These are phyloP conservation scores for Leucoptera coffeella DNA, from an alignment of 2,888 invertebrate genomes.

Conservation along the genomic window DNA sequence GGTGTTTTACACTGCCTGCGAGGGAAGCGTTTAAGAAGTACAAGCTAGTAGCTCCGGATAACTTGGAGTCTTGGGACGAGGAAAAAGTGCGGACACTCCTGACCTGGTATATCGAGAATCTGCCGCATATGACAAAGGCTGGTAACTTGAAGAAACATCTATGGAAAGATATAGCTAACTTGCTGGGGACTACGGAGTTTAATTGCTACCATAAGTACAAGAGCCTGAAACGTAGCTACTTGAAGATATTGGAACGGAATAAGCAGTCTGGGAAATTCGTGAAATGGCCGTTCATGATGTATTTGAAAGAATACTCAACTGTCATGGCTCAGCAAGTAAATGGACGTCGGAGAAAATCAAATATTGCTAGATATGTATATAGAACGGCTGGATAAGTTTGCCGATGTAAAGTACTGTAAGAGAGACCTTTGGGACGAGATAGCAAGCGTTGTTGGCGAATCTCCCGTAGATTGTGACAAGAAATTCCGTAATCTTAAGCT, in stretches of 20 bases:
- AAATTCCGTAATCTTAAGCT: slow-evolving; percentile 41
- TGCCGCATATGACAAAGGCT: slow-evolving; percentile 20
- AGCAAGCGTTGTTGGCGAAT: slow-evolving; percentile 19
- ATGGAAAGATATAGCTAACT: slow-evolving; percentile 34
- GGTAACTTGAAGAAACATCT: slow-evolving; percentile 30
- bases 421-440: slow-evolving; percentile 39
- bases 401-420: slow-evolving; percentile 27
- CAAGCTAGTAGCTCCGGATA: slow-evolving; percentile 18
- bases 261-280: slow-evolving; percentile 21
- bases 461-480: slow-evolving; percentile 23
- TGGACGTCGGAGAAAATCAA: slow-evolving; percentile 30
- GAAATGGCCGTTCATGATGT: slow-evolving; percentile 31
- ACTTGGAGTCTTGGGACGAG: slow-evolving; percentile 34
- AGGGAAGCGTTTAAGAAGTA: slow-evolving; percentile 35
- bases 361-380: slow-evolving; percentile 24
- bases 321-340: too few relatives aligned
- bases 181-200: slow-evolving; percentile 27
- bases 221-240: slow-evolving; percentile 33
- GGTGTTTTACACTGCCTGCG: slow-evolving; percentile 30
- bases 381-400: slow-evolving; percentile 28
- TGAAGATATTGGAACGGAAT: slow-evolving; percentile 24
- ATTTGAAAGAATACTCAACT: too few relatives aligned
- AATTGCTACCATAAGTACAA: slow-evolving; percentile 42
- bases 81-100: slow-evolving; percentile 24
- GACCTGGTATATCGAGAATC: slow-evolving; percentile 28